These are phyloP conservation scores for Caenorhabditis parvicauda DNA, from an alignment of 2,888 invertebrate genomes.

Conservation along the genomic window DNA sequence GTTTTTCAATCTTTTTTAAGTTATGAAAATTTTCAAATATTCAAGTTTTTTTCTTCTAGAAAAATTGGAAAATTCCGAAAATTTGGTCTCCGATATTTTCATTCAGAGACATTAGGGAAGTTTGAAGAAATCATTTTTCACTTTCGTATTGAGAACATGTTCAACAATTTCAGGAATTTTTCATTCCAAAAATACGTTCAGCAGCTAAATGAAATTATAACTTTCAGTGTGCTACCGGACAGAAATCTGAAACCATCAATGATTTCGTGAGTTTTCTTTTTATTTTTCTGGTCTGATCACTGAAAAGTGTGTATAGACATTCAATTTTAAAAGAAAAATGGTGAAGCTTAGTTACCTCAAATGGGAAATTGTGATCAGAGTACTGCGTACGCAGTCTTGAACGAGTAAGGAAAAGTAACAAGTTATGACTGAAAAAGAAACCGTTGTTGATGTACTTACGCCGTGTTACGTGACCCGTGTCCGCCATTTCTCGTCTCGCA, in stretches of 20 bases:
- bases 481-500: no score
- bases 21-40: background rate
- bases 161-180: background rate
- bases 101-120: background rate
- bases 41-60: background rate
- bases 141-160: background rate
- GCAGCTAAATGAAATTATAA: no score
- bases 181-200: no score
- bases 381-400: no score
- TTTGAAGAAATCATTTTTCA: background rate
- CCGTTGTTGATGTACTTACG: background rate
- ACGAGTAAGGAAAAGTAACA: background rate
- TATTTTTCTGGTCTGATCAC: no score
- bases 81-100: background rate
- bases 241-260: background rate
- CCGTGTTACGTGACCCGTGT: background rate
- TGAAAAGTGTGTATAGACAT: no score
- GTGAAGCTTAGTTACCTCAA: no score
- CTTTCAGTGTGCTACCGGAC: no score
- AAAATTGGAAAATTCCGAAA: background rate
- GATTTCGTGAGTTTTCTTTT: constrained; percentile 7
- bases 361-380: no score
- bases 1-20: no score
- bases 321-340: no score
- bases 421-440: background rate